These are phyloP conservation scores for Holocentrus rufus DNA, from an alignment of 2,797 vertebrate genomes.

Conservation along the genomic window DNA sequence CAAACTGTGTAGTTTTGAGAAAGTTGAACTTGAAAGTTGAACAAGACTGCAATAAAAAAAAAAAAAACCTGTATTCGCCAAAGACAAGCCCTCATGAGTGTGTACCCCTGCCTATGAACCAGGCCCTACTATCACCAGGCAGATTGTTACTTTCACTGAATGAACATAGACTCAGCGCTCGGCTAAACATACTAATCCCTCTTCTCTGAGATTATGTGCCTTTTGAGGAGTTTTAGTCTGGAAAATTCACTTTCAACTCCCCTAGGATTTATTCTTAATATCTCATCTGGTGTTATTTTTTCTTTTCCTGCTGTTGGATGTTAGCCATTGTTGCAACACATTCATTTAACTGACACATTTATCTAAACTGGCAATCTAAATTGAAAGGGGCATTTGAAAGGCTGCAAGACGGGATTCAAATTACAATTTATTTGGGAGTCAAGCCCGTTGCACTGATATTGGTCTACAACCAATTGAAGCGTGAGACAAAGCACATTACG, in stretches of 20 bases:
- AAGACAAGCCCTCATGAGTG: slow-evolving; percentile 27
- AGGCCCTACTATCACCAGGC: slow-evolving; percentile 11
- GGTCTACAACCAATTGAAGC: slow-evolving; percentile 25
- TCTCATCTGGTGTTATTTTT: slow-evolving; percentile 17
- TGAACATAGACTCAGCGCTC: slow-evolving; percentile 29
- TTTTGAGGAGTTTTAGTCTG: slow-evolving; percentile 49
- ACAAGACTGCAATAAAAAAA: not conserved
- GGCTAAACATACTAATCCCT: slow-evolving; percentile 49
- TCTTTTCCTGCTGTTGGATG: slow-evolving; percentile 18
- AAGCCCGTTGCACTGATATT: slow-evolving; percentile 2
- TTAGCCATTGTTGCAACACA: not conserved
- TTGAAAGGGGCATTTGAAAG: not conserved
- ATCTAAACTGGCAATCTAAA: slow-evolving; percentile 4
- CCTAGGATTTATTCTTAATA: slow-evolving; percentile 42
- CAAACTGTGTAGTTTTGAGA: slow-evolving; percentile 43
- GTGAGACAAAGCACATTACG: slow-evolving; percentile 24
- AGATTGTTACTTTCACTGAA: slow-evolving; percentile 35
- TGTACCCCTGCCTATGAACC: slow-evolving; percentile 28
- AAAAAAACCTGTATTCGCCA: slow-evolving; percentile 40
- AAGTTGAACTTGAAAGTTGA: slow-evolving; percentile 47
- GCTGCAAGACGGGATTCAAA: not conserved
- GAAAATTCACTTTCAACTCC: slow-evolving; percentile 40
- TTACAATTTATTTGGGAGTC: slow-evolving; percentile 23
- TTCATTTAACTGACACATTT: slow-evolving; percentile 25
- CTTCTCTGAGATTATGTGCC: slow-evolving; percentile 55